phyloP scores from a whole-genome alignment of 2,888 invertebrate genomes.

The Zeuzera pyrina region DNA sequence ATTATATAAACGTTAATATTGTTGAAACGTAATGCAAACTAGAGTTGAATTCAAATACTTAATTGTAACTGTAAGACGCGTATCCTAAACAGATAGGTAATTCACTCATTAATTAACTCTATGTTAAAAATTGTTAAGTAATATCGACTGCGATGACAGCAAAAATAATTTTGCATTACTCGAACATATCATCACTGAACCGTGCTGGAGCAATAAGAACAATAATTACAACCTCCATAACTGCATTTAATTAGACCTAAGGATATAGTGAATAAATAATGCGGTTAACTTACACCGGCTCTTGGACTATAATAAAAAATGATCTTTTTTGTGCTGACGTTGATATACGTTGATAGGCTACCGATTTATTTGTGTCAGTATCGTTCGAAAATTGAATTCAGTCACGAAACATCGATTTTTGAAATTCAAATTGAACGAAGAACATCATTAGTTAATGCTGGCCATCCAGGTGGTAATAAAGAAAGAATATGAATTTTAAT shows the following conservation, averaged over 20 bases:
- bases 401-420: no score
- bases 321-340: conserved; percentile 11
- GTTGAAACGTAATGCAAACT: no score
- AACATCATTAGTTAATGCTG: no score
- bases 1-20: no score
- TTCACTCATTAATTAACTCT: no score
- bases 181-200: conserved; percentile 35
- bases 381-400: conserved; percentile 24
- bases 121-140: no score
- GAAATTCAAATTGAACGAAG: no score
- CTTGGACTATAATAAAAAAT: conserved; percentile 36
- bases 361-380: conserved; percentile 36
- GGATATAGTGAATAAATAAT: conserved; percentile 54
- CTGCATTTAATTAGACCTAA: conserved; percentile 55
- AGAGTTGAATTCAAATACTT: no score
- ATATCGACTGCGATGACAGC: conserved; percentile 8
- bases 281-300: conserved; percentile 31
- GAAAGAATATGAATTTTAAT: no score
- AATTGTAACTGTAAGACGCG: no score
- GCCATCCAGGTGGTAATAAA: no score
- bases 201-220: conserved; percentile 44
- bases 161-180: conserved; percentile 8
- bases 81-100: no score
- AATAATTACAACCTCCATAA: conserved; percentile 46
- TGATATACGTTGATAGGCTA: conserved; percentile 43